Evolutionary conservation across 2,888 invertebrate genomes (phyloP).

Genomic region (Heteromurus nitidus): DNA sequence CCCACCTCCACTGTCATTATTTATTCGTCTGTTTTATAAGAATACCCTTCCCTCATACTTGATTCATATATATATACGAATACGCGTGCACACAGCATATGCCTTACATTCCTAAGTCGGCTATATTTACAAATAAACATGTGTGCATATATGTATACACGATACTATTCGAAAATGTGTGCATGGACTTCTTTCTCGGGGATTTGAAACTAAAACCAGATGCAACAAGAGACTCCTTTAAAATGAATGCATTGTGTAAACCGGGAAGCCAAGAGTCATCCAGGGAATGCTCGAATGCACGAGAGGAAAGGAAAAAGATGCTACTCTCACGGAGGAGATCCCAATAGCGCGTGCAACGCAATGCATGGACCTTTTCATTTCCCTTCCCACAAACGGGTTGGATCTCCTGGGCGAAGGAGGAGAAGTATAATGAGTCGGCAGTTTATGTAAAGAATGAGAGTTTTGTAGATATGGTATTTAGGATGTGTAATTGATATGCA

Average conservation of each 20-base stretch:
- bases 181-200: slow-evolving; percentile 3
- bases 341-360: too few species aligned
- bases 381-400: too few species aligned
- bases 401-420: too few species aligned
- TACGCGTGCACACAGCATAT: too few species aligned
- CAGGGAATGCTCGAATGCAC: slow-evolving; percentile 7
- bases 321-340: slow-evolving; percentile 39
- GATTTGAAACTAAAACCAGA: slow-evolving; percentile 38
- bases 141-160: not conserved
- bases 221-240: slow-evolving; percentile 6
- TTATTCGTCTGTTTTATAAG: not conserved
- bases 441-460: too few species aligned
- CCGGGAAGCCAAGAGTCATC: slow-evolving; percentile 23
- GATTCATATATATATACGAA: too few species aligned
- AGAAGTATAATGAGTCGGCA: too few species aligned
- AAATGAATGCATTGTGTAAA: slow-evolving; percentile 16
- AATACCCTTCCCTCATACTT: too few species aligned
- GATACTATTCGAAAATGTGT: not conserved
- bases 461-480: not conserved
- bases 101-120: too few species aligned
- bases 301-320: slow-evolving; percentile 38
- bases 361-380: too few species aligned
- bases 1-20: slow-evolving; percentile 9
- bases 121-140: not conserved
- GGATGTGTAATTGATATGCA: slow-evolving; percentile 21